These are phyloP conservation scores for Carapus acus DNA, from an alignment of 2,797 vertebrate genomes.

Conservation along the genomic window DNA sequence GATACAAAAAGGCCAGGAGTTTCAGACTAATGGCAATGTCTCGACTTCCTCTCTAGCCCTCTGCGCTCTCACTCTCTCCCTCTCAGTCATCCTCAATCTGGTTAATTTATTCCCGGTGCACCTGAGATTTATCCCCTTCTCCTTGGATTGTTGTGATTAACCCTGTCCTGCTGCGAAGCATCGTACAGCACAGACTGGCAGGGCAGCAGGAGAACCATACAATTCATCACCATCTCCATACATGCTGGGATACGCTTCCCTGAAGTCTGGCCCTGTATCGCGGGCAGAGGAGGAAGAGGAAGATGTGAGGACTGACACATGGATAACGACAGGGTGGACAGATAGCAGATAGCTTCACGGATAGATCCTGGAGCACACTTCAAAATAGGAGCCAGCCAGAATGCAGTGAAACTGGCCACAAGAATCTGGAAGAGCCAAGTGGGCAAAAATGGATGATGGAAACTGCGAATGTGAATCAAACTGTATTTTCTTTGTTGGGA, in stretches of 20 bases:
- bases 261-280: conserved; percentile 20
- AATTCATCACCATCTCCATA: conserved; percentile 47
- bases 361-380: too few species aligned
- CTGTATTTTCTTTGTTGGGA: too few species aligned
- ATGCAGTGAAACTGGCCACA: too few species aligned
- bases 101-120: conserved; percentile 80
- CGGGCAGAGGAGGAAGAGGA: neutral
- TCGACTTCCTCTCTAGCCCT: conserved; percentile 25
- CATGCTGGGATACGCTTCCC: conserved; percentile 40
- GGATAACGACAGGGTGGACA: neutral
- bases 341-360: too few species aligned
- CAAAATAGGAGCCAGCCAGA: too few species aligned
- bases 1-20: conserved; percentile 52
- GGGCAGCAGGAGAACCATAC: conserved; percentile 37
- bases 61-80: neutral
- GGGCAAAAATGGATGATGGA: too few species aligned
- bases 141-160: conserved; percentile 81
- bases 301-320: conserved; percentile 12
- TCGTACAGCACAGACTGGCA: conserved; percentile 72
- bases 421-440: too few species aligned
- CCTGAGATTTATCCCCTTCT: conserved; percentile 77
- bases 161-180: conserved; percentile 69
- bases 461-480: too few species aligned
- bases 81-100: conserved; percentile 58
- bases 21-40: conserved; percentile 30